Evolutionary conservation across 2,113 vertebrate species (phyloP).

Genomic region (Donacobius atricapilla): DNA sequence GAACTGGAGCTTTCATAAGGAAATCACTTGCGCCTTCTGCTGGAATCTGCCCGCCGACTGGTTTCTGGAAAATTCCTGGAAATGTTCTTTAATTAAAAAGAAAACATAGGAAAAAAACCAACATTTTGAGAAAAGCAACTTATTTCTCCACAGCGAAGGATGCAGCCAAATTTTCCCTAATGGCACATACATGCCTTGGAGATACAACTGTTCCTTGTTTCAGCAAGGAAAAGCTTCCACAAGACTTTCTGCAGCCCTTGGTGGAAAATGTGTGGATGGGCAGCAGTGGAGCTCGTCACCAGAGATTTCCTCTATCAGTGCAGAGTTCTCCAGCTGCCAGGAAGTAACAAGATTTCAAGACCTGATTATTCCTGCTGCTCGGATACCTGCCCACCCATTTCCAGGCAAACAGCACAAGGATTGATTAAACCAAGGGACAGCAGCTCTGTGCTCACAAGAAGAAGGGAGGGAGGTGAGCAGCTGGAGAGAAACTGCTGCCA

Average conservation of each 20-base stretch:
- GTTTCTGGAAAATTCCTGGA: slow-evolving; percentile 8
- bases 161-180: slow-evolving; percentile 15
- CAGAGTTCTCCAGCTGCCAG: not conserved
- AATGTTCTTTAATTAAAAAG: slow-evolving; percentile 36
- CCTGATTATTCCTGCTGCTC: not conserved
- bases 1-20: not conserved
- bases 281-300: not conserved
- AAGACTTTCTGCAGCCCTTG: not conserved
- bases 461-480: not conserved
- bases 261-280: not conserved
- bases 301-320: not conserved
- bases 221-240: not conserved
- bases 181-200: not conserved
- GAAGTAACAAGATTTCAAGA: not conserved
- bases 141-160: not conserved
- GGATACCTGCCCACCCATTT: not conserved
- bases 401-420: not conserved
- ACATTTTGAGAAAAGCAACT: not conserved
- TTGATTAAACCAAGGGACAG: not conserved
- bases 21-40: slow-evolving; percentile 9
- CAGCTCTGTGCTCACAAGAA: not conserved
- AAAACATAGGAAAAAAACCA: not conserved
- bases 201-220: not conserved
- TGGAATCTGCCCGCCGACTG: not conserved
- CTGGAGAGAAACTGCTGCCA: not conserved